These are phyloP conservation scores for Boleophthalmus pectinirostris DNA, from an alignment of 2,113 vertebrate genomes.

Conservation along the genomic window DNA sequence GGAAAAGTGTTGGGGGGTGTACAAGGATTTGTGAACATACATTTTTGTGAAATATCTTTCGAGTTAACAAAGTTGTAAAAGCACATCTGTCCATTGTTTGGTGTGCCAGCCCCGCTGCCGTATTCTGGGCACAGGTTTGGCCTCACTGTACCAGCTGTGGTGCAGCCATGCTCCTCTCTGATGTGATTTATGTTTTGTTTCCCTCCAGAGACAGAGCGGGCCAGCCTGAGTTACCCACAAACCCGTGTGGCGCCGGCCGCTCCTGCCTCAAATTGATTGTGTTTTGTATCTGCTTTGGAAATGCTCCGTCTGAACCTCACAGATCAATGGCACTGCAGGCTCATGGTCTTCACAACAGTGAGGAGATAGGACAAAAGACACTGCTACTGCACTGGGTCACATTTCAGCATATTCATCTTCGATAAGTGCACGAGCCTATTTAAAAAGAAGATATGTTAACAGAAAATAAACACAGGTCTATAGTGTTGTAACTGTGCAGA, in stretches of 20 bases:
- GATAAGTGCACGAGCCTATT: conserved; percentile 16
- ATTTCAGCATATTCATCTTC: conserved; percentile 17
- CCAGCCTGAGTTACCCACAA: conserved; percentile 58
- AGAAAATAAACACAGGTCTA: conserved; percentile 4
- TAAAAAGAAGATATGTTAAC: conserved; percentile 8
- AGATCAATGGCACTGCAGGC: conserved; percentile 58
- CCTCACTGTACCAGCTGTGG: conserved; percentile 3
- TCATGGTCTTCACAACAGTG: conserved; percentile 37
- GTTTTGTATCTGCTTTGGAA: conserved; percentile 60
- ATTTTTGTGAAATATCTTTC: background rate
- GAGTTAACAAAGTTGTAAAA: conserved; percentile 13
- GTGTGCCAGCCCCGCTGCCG: conserved; percentile 17
- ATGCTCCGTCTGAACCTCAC: conserved; percentile 58
- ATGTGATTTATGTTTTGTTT: conserved; percentile 75
- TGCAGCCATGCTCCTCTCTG: conserved; percentile 53
- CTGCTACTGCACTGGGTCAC: conserved; percentile 32
- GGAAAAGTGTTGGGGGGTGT: no score
- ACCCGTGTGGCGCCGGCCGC: conserved; percentile 52
- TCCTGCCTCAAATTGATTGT: conserved; percentile 70
- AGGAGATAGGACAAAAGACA: conserved; percentile 23
- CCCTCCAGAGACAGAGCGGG: conserved; percentile 53
- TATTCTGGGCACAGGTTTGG: conserved; percentile 33
- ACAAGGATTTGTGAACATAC: background rate
- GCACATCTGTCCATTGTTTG: conserved; percentile 16
- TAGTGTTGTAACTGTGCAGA: background rate